These are phyloP conservation scores for Bicyclus anynana DNA, from an alignment of 1,140 invertebrate species.

Conservation along the genomic window DNA sequence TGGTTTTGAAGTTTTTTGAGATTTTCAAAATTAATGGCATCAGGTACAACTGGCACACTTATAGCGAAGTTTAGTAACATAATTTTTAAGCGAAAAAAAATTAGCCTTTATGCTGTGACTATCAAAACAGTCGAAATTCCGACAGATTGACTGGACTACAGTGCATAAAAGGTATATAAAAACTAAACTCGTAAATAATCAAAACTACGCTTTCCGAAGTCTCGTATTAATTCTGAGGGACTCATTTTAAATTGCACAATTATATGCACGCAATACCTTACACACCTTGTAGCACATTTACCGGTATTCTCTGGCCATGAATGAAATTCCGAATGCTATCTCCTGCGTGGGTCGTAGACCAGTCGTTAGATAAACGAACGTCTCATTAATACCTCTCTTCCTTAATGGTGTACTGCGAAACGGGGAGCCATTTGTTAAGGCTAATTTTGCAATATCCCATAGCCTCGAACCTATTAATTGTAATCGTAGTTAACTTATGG, in stretches of 20 bases:
- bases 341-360: slow-evolving; percentile 6
- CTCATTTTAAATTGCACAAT: slow-evolving; percentile 4
- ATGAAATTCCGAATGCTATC: slow-evolving; percentile 9
- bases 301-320: slow-evolving; percentile 5
- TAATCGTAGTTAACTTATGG: neutral
- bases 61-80: no score
- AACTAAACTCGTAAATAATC: no score
- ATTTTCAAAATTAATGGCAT: no score
- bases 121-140: no score
- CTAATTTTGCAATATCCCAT: slow-evolving; percentile 4
- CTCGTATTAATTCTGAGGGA: neutral
- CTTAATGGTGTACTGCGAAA: slow-evolving; percentile 4
- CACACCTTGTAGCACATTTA: neutral
- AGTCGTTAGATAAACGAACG: slow-evolving; percentile 10
- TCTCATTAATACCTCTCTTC: slow-evolving; percentile 9
- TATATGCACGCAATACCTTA: slow-evolving; percentile 1
- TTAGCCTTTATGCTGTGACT: no score
- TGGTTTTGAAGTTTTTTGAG: no score
- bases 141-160: no score
- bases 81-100: no score
- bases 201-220: no score
- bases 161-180: no score
- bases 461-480: neutral
- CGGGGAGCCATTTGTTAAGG: slow-evolving; percentile 3
- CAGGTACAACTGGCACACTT: no score